Conservation (phyloP, 2,888 invertebrate genomes). For the Chrysolina oricalcia region DNA sequence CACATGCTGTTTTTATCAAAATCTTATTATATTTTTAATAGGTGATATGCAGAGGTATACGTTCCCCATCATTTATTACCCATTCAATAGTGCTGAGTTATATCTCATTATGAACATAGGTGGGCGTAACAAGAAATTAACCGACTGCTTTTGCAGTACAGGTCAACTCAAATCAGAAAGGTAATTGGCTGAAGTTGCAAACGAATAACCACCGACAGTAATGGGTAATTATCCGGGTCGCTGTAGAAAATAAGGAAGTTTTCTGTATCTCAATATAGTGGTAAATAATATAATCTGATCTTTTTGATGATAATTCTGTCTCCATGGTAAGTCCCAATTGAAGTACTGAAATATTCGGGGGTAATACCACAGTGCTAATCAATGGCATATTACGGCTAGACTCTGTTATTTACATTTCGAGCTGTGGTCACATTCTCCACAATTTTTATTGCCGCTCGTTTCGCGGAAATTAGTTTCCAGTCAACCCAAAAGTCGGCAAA, state of each 20-base stretch:
- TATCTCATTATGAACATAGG: neutral
- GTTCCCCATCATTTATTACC: neutral
- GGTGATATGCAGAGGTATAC: neutral
- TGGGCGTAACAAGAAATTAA: constrained; percentile 5
- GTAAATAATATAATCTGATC: too few relatives aligned
- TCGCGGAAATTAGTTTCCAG: too few relatives aligned
- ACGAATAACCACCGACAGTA: neutral
- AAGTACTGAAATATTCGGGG: too few relatives aligned
- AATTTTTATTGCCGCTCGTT: too few relatives aligned
- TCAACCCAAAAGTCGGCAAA: too few relatives aligned
- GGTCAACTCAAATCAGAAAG: constrained; percentile 6
- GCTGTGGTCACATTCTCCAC: too few relatives aligned
- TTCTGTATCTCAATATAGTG: neutral
- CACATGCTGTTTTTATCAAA: neutral
- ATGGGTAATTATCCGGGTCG: neutral
- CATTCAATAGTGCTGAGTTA: neutral
- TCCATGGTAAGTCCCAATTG: too few relatives aligned
- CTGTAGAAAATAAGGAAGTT: constrained; percentile 1
- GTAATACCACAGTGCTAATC: too few relatives aligned
- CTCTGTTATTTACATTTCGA: too few relatives aligned
- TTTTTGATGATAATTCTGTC: too few relatives aligned
- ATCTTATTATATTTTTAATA: neutral
- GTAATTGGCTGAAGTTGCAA: constrained; percentile 14
- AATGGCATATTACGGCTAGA: too few relatives aligned
- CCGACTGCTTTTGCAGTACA: neutral